Percentiles rank a stretch among this genome's conserved stretches.
These are phyloP conservation scores for Trachymyrmex septentrionalis DNA, from an alignment of 1,140 invertebrate species.

Conservation along the genomic window DNA sequence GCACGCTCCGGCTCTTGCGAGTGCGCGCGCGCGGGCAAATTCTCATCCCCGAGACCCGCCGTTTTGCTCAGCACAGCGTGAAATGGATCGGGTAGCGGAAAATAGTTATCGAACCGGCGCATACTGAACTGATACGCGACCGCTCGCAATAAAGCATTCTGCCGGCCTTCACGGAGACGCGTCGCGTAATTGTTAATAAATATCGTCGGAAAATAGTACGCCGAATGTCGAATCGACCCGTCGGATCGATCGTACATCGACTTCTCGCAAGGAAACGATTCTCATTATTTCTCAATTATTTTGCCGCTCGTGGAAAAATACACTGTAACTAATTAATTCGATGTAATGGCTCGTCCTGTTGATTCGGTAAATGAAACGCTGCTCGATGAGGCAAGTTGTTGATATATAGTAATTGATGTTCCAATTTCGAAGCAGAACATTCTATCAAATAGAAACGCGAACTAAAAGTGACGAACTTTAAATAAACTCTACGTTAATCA, in stretches of 20 bases:
- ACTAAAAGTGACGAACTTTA: not conserved
- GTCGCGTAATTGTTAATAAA: slow-evolving; percentile 37
- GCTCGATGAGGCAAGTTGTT: not conserved
- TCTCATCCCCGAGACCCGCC: slow-evolving; percentile 54
- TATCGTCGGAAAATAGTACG: not conserved
- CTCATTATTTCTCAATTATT: not conserved
- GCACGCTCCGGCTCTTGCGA: slow-evolving; percentile 52
- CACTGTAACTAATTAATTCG: not conserved
- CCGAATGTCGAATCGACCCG: not conserved
- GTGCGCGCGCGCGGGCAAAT: slow-evolving; percentile 54
- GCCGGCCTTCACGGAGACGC: slow-evolving; percentile 22
- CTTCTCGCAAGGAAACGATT: not conserved
- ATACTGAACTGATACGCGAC: slow-evolving; percentile 43
- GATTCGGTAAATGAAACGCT: not conserved
- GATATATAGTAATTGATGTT: not conserved
- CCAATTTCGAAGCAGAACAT: not conserved
- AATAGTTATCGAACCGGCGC: slow-evolving; percentile 68
- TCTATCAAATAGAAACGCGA: not conserved
- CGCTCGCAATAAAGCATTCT: slow-evolving; percentile 46
- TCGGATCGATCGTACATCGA: not conserved
- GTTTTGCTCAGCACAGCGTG: slow-evolving; percentile 68
- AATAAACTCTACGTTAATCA: slow-evolving; percentile 9
- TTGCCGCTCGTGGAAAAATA: not conserved
- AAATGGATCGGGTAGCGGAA: slow-evolving; percentile 72
- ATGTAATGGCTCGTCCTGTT: not conserved